These are phyloP conservation scores for Steatocranus sp. DNA, from an alignment of 2,797 vertebrate genomes.

Conservation along the genomic window DNA sequence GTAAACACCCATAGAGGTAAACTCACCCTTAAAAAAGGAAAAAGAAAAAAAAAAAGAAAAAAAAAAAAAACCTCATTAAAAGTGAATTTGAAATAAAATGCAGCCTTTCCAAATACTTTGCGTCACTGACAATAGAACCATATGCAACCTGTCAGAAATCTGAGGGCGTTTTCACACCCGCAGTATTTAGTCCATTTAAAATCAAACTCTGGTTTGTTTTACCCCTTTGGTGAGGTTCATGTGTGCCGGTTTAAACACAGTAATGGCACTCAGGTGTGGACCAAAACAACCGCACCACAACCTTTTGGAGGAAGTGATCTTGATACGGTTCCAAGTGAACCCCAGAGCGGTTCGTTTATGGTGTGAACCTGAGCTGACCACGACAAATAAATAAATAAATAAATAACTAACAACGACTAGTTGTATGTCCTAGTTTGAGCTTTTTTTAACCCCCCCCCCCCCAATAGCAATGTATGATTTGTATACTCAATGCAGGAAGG, in stretches of 20 bases:
- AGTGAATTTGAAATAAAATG: slow-evolving; percentile 29
- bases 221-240: accelerated
- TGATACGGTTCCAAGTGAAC: neutral
- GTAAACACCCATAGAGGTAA: slow-evolving; percentile 93
- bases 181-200: neutral
- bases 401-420: accelerated
- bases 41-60: too few relatives aligned
- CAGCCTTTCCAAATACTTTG: neutral
- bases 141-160: neutral
- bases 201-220: neutral
- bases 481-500: too few relatives aligned
- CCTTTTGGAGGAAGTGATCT: neutral
- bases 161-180: accelerated
- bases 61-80: neutral
- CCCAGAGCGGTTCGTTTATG: accelerated
- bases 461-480: too few relatives aligned
- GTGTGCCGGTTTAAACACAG: accelerated
- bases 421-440: neutral
- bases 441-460: neutral
- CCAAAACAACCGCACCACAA: accelerated
- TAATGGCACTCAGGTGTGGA: neutral
- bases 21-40: slow-evolving; percentile 77
- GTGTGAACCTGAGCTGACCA: neutral
- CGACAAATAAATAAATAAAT: too few relatives aligned
- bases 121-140: neutral